Evolutionary conservation across 53 echinoderm and acorn worm genomes (phyloP).

Genomic region (Patiria pectinifera): DNA sequence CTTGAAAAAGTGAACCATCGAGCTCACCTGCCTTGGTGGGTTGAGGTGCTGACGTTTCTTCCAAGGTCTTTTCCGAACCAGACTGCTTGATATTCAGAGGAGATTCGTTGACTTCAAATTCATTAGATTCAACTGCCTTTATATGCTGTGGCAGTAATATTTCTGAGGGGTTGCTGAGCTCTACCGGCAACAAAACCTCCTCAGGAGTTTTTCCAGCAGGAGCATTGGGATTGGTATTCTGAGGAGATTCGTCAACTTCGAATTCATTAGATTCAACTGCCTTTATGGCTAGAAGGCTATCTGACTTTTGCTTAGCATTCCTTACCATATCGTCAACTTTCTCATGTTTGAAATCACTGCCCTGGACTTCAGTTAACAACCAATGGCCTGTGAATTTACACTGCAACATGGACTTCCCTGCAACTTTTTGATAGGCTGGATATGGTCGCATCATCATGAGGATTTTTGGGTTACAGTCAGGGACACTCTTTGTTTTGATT

Average conservation of each 20-base stretch:
- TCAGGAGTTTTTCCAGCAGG: no score
- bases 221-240: background rate
- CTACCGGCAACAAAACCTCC: no score
- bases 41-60: background rate
- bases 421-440: background rate
- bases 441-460: conserved; percentile 23
- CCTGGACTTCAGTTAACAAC: background rate
- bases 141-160: background rate
- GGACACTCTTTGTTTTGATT: background rate
- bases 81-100: background rate
- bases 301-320: no score
- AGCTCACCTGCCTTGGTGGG: background rate
- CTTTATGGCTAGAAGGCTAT: background rate
- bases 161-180: no score
- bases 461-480: background rate
- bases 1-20: background rate
- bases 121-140: background rate
- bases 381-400: background rate
- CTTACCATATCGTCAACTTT: no score
- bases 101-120: background rate
- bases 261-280: background rate
- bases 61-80: background rate
- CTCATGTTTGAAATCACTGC: no score
- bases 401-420: background rate
- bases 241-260: background rate